Percentiles rank a stretch among this genome's conserved stretches.
phyloP scores from a whole-genome alignment of 2,797 vertebrate genomes.

The Sebastolobus alascanus region DNA sequence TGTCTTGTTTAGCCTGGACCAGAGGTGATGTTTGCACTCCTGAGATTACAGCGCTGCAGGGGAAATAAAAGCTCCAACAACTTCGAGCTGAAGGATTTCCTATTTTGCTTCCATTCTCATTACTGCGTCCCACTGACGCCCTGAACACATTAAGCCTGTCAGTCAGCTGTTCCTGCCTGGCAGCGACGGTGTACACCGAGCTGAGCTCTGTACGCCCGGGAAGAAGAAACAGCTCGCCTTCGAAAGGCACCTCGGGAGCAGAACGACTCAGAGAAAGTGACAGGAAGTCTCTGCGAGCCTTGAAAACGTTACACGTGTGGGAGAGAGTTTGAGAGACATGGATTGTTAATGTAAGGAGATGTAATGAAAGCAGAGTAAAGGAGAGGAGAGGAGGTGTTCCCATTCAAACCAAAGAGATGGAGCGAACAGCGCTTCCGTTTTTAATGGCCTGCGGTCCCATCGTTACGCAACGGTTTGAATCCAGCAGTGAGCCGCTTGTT shows the following conservation, averaged over 20 bases:
- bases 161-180: constrained; percentile 47
- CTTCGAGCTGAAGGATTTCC: constrained; percentile 22
- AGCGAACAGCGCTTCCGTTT: background rate
- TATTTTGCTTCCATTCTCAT: constrained; percentile 38
- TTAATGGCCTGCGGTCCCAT: background rate
- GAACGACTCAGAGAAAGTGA: constrained; percentile 9
- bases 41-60: constrained; percentile 27
- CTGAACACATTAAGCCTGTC: constrained; percentile 45
- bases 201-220: background rate
- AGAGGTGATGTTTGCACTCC: constrained; percentile 32
- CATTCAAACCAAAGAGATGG: constrained; percentile 14
- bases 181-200: background rate
- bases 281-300: constrained; percentile 12
- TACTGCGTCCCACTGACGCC: constrained; percentile 28
- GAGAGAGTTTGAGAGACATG: constrained; percentile 5
- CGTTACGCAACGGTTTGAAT: background rate
- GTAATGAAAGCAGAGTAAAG: constrained; percentile 32
- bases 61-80: constrained; percentile 40
- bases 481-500: constrained; percentile 4
- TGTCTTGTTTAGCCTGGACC: constrained; percentile 10
- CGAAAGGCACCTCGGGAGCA: background rate
- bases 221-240: constrained; percentile 7
- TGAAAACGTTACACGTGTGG: constrained; percentile 1
- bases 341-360: constrained; percentile 5
- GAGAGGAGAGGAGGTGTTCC: constrained; percentile 19